Evolutionary conservation across 2,113 vertebrate species (phyloP), one percentile per base, ranked within the genome.

Genomic region (Oncorhynchus tshawytscha): DNA sequence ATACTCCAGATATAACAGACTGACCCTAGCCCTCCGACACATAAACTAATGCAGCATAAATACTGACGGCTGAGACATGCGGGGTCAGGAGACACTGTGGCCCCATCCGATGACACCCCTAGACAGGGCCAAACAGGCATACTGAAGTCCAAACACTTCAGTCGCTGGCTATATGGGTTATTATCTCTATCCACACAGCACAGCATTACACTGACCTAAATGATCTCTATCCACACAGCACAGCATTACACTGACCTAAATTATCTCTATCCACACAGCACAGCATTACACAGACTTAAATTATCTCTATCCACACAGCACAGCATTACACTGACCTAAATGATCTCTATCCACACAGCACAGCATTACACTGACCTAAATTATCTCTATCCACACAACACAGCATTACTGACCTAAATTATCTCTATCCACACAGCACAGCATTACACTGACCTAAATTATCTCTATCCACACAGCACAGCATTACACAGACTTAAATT

Each of bases 241-340:
- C 29, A 31, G 29, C 29, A 31, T 31, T 31, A 31, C 29, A 31
- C 29, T 5, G 29, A 31, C 29, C 29, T 31, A 31, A 31, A 82
- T 88, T 75, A 77, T 77, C 68, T 76, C 39, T 84, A 54, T 49
- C 48, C 48, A 12, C 78, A 78, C 62, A 78, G 77, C 0, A 31
- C 29, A 31, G 29, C 29, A 31, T 31, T 31, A 31, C 29, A 31
- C 29, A 5, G 29, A 31, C 29, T 5, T 31, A 5, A 31, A 82
- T 88, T 75, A 77, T 77, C 68, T 78, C 39, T 84, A 54, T 49
- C 48, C 48, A 12, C 78, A 78, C 62, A 78, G 77, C 1, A 31
- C 29, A 31, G 29, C 29, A 31, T 31, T 31, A 31, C 29, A 31
- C 29, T 31, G 29, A 31, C 29, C 4, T 31, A 5, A 31, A 82